A percentile compares a stretch with the other conserved stretches of the same genome.
Evolutionary conservation across 2,113 vertebrate species (phyloP).

Genomic region (Prunella himalayana): DNA sequence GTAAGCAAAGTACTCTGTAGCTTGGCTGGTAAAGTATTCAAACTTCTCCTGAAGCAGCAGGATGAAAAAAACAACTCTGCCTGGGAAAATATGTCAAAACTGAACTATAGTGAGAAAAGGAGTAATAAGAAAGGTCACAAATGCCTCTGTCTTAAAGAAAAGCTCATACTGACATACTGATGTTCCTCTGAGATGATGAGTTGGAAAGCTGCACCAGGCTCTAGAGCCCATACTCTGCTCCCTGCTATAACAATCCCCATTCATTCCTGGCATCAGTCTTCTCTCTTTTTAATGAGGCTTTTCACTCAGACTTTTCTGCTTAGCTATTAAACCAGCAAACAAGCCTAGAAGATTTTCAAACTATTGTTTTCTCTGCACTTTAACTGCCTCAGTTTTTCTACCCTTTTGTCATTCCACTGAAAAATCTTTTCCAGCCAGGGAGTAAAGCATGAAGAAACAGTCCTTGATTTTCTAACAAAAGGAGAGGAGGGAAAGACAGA

Average conservation of each 20-base stretch:
- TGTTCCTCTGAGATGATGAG: constrained; percentile 25
- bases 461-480: not conserved
- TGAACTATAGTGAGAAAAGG: not conserved
- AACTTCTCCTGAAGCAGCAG: not conserved
- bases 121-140: constrained; percentile 31
- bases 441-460: not conserved
- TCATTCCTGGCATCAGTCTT: constrained; percentile 5
- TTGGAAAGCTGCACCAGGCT: not conserved
- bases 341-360: constrained; percentile 21
- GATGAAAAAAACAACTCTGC: not conserved
- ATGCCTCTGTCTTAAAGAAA: constrained; percentile 16
- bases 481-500: not conserved
- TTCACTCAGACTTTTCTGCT: constrained; percentile 28
- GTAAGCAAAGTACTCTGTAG: not conserved
- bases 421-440: not conserved
- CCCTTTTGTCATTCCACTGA: not conserved
- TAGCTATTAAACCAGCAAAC: constrained; percentile 46
- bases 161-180: not conserved
- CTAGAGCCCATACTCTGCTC: not conserved
- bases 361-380: not conserved
- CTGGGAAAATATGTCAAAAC: not conserved
- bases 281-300: constrained; percentile 48
- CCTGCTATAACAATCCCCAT: not conserved
- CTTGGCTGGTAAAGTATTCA: not conserved
- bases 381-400: constrained; percentile 19